Evolutionary conservation across 2,888 invertebrate genomes (phyloP).

Genomic region (Palloptera scutellata): DNA sequence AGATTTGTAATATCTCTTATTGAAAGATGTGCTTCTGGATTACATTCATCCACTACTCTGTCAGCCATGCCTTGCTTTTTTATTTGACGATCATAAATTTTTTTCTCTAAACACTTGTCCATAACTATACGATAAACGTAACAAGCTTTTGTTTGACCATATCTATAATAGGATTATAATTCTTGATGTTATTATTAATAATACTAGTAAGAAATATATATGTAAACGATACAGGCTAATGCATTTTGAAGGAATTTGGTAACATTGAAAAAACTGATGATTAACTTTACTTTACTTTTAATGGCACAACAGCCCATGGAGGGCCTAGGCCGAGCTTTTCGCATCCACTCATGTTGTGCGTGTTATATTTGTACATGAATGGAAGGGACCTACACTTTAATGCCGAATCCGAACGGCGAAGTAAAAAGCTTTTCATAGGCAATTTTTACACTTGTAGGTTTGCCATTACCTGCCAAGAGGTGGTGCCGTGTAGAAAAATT

Average conservation of each 20-base stretch:
- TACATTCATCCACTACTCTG: constrained; percentile 96
- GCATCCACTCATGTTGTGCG: no score
- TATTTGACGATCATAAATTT: constrained; percentile 98
- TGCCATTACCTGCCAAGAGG: no score
- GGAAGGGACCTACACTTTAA: no score
- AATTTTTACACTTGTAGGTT: no score
- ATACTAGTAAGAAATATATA: not conserved
- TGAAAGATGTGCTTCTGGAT: constrained; percentile 92
- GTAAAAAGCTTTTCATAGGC: no score
- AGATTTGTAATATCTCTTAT: constrained; percentile 89
- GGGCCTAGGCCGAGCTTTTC: no score
- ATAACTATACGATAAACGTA: constrained; percentile 96
- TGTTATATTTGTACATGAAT: no score
- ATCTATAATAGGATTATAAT: constrained; percentile 64
- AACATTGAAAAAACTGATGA: no score
- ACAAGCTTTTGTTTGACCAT: constrained; percentile 93
- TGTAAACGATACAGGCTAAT: not conserved
- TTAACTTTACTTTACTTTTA: no score
- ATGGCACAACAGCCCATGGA: no score
- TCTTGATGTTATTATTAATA: not conserved
- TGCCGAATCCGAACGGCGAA: no score
- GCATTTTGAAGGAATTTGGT: not conserved
- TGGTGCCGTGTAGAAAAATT: no score
- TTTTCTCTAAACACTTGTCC: constrained; percentile 96
- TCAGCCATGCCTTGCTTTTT: constrained; percentile 99